Percentiles rank a stretch among this genome's conserved stretches.
Evolutionary conservation across 2,797 vertebrate species (phyloP).

Genomic region (Pangasius mekongensis): DNA sequence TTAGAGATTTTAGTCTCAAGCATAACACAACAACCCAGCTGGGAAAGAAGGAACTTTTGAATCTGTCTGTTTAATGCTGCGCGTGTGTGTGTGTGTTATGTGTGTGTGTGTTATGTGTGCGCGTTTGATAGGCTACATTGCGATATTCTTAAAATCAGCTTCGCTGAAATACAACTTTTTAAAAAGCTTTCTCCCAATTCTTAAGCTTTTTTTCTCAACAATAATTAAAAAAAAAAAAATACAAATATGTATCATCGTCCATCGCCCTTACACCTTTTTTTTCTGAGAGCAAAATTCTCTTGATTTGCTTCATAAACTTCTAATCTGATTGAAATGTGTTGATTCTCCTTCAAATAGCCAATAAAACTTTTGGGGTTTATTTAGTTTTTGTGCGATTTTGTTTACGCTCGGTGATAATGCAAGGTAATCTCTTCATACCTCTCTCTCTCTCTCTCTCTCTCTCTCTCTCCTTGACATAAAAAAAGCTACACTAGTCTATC

Average conservation of each 20-base stretch:
- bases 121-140: not conserved
- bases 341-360: not conserved
- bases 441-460: not conserved
- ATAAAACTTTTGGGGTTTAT: not conserved
- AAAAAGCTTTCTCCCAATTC: not conserved
- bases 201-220: not conserved
- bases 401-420: not conserved
- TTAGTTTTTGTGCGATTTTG: constrained; percentile 10
- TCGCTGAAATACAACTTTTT: not conserved
- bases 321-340: not conserved
- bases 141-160: not conserved
- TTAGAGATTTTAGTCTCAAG: not conserved
- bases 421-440: not conserved
- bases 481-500: not conserved
- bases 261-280: not conserved
- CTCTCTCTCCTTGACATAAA: not conserved
- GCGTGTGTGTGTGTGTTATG: not conserved
- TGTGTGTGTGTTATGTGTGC: constrained; percentile 6
- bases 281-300: not conserved
- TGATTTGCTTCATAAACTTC: not conserved
- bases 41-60: constrained; percentile 11
- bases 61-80: constrained; percentile 6
- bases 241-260: not conserved
- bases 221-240: not conserved
- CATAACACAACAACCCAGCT: not conserved